A percentile compares a stretch with the other conserved stretches of the same genome.
Conservation (phyloP, 2,888 invertebrate genomes). For the Cheilosia impressa region DNA sequence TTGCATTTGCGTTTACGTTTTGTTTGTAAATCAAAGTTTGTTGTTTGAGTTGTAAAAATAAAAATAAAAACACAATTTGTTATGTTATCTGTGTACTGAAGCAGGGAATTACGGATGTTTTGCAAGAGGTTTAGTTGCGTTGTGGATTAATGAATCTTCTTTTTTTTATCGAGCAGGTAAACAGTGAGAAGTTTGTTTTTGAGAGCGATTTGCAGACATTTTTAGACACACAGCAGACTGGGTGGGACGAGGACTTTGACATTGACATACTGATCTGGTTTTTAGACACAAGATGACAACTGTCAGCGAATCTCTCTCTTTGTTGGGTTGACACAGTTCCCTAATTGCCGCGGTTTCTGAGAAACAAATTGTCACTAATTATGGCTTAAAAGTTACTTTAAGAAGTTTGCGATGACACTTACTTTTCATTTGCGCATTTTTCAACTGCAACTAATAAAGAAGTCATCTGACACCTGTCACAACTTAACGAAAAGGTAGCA, state of each 20-base stretch:
- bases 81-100: conserved; percentile 43
- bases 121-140: conserved; percentile 10
- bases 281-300: neutral
- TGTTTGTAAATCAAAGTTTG: conserved; percentile 62
- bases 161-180: conserved; percentile 22
- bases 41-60: conserved; percentile 41
- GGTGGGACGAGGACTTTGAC: neutral
- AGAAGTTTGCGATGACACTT: too few species aligned
- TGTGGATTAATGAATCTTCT: conserved; percentile 28
- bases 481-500: too few species aligned
- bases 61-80: conserved; percentile 21
- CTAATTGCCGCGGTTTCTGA: too few species aligned
- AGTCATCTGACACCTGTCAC: too few species aligned
- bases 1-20: conserved; percentile 32
- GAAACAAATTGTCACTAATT: too few species aligned
- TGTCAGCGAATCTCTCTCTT: neutral
- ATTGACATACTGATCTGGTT: conserved; percentile 12
- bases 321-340: neutral
- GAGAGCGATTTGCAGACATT: neutral
- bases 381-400: too few species aligned
- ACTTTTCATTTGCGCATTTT: too few species aligned
- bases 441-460: too few species aligned
- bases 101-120: conserved; percentile 50
- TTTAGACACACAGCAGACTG: neutral
- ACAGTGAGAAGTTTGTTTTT: conserved; percentile 12